Evolutionary conservation across 2,113 vertebrate species (phyloP).

Genomic region (Atherinomorus stipes): DNA sequence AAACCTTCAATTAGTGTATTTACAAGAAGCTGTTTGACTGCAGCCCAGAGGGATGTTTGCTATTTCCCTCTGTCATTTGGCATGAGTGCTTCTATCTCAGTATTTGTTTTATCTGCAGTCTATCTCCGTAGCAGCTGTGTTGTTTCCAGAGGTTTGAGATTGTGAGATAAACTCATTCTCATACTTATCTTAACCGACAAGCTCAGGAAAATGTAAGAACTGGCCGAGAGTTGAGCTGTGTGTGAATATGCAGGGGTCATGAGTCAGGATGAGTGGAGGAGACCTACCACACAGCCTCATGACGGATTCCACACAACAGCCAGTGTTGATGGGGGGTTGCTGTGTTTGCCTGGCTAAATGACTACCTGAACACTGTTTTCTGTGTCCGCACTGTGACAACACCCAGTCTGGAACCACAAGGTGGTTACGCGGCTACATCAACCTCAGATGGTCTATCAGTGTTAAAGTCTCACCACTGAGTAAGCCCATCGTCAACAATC

Average conservation of each 20-base stretch:
- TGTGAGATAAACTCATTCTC: background rate
- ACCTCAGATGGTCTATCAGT: slow-evolving; percentile 8
- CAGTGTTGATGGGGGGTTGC: slow-evolving; percentile 26
- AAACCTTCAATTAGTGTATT: slow-evolving; percentile 8
- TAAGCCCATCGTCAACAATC: background rate
- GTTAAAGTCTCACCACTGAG: slow-evolving; percentile 11
- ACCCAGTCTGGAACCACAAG: background rate
- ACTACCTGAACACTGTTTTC: slow-evolving; percentile 5
- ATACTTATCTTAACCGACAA: background rate
- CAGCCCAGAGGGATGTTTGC: background rate
- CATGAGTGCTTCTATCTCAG: slow-evolving; percentile 2
- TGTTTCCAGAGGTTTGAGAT: background rate
- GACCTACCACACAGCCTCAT: slow-evolving; percentile 5
- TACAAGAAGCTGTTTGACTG: background rate
- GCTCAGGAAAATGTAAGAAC: background rate
- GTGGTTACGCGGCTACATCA: background rate
- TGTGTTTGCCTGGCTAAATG: slow-evolving; percentile 19
- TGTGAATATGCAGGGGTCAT: background rate
- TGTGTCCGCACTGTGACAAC: background rate
- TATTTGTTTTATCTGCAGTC: background rate
- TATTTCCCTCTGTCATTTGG: background rate
- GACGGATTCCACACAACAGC: slow-evolving; percentile 27
- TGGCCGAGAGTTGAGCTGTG: background rate
- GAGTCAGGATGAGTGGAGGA: slow-evolving; percentile 32
- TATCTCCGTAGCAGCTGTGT: no score